These are phyloP conservation scores for Lophochroa leadbeateri DNA, from an alignment of 2,113 vertebrate genomes.

Conservation along the genomic window DNA sequence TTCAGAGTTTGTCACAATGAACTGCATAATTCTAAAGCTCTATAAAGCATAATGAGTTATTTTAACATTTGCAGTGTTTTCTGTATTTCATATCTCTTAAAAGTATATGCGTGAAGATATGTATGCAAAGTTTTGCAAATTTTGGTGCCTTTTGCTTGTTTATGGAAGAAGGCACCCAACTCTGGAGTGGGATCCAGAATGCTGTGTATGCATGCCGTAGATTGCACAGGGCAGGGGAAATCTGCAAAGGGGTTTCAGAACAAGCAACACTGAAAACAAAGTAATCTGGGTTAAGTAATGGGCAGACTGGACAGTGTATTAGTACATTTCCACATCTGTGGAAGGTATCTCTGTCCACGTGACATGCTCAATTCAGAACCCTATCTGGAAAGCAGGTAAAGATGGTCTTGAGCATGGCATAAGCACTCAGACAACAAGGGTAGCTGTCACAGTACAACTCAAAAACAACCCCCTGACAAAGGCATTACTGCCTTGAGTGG, in stretches of 20 bases:
- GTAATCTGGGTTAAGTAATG: neutral
- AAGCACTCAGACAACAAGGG: neutral
- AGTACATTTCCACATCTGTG: neutral
- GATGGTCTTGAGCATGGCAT: neutral
- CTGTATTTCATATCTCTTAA: neutral
- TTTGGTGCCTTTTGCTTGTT: neutral
- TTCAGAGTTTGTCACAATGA: neutral
- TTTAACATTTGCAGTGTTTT: neutral
- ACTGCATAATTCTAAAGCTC: neutral
- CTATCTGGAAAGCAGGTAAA: neutral
- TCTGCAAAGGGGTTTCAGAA: neutral
- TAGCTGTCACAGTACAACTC: neutral
- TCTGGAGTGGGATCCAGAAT: neutral
- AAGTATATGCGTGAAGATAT: neutral
- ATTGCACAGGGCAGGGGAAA: fast-evolving
- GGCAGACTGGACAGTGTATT: neutral
- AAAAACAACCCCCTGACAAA: neutral
- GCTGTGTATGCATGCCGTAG: neutral
- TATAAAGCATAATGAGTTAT: neutral
- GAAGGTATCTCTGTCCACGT: neutral
- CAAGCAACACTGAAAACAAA: neutral
- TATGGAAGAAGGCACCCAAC: neutral
- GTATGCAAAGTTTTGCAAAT: neutral
- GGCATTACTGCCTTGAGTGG: neutral
- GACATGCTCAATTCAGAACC: neutral